Base-by-base conservation (phyloP, 2,113 vertebrate genomes). In the Ochotona princeps region DNA sequence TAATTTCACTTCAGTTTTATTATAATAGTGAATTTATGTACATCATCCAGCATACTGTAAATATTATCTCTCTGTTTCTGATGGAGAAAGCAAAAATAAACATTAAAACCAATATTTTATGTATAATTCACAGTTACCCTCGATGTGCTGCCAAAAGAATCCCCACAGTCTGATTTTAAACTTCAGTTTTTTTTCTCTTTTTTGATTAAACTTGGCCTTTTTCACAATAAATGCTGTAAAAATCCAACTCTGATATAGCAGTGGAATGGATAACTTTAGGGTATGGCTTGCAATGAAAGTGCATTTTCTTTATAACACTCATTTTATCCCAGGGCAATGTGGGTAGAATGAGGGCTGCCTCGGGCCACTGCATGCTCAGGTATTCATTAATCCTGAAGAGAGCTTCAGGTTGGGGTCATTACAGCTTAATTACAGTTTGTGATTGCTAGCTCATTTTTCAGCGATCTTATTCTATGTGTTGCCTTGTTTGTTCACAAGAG, bases 301-400 rank as follows among this genome's bases (percentile, higher is more conserved):
- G 80, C 32, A 28, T 90, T 96, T 94, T 87, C 57, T 35, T 83
- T 95, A 35, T 23, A 83, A 51, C 47, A 44, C 44, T 94, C 30
- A 82, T 54, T 87, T 89, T 85, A 25, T 81, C 0, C 3, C 75
- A n/a, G 76, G 92, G 72, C 49, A 83, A 63, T 81, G 44, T 72
- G 30, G 49, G 72, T 20, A 66, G 82, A 93, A 87, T 30, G 72
- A 93, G 38, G 73, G 80, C 90, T 67, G 63, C 90, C 83, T 14
- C 49, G 75, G 90, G 79, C 95, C 81, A 91, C 84, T 78, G 80
- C 28, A 25, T 80, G 92, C 84, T 91, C 73, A 76, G 76, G 89
- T 94, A 94, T 73, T 81, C 90, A 97, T 96, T 96, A 97, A 95
- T 94, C 95, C 93, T 95, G 90, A 84, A 94, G 85, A 92, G 96